Base-by-base conservation (phyloP, 2,888 invertebrate genomes). In the Eubasilissa splendida region DNA sequence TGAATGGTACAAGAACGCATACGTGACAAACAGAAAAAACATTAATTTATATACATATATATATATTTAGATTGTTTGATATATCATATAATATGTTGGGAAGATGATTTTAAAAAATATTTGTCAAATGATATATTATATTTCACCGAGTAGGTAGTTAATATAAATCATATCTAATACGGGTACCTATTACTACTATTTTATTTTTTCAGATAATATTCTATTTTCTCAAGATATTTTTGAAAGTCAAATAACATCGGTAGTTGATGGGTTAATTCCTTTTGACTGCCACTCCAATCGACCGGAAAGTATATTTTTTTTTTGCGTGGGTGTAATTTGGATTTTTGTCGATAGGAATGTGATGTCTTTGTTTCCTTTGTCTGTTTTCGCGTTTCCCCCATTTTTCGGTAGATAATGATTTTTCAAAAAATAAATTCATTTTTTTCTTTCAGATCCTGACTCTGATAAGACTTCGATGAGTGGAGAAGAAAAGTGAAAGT, bases 401-500 rank as follows among this genome's bases (percentile, higher is more conserved):
- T 22, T 68, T 9, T 54, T 54, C 53, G n/a, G n/a, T 52, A 70
- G 2, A 52, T 70, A 53, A 22, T 31, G 3, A 33, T 42, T 58
- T 56, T 58, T 22, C 33, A 12, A 53, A 56, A 54, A 71, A 54
- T 54, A 31, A 10, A 56, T 71, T 22, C 42, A n/a, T 33, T 58
- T 73, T 42, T 4, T 73, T 68, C 9, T 68, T 73, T 73, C 71
- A 73, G 71, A 73, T 73, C 33, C 33, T 56, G 71, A 33, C n/a
- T 22, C 31, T 22, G 10, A n/a, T 31, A 14, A 14, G 50, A 60
- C 33, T 22, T 14, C 14, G 9, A 22, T 22, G 63, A 63, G 33
- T 52, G 59, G 14, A 60, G 22, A 74, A 8, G 22, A 74, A 8
- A 58, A 50, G 75, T 60, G 12, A 56, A 8, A 12, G 12, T 33